A percentile compares a stretch with the other conserved stretches of the same genome.
Conservation (phyloP, 2,797 vertebrate genomes). For the Lagorchestes hirsutus region DNA sequence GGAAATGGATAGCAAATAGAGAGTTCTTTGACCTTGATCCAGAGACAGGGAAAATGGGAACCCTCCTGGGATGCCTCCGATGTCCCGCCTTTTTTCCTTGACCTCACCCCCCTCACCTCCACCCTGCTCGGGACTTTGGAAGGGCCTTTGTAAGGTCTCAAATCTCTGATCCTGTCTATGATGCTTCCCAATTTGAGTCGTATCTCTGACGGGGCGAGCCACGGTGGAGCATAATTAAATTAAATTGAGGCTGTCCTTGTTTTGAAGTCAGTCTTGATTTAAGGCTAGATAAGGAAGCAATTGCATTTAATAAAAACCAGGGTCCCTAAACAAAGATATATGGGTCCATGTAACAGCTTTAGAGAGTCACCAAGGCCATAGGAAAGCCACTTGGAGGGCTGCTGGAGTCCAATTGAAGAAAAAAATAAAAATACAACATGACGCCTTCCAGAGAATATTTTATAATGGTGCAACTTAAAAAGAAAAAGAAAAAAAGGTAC, state of each 20-base stretch:
- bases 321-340: constrained; percentile 75
- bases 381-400: constrained; percentile 52
- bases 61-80: not conserved
- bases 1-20: not conserved
- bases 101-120: not conserved
- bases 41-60: not conserved
- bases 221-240: constrained; percentile 83
- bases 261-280: constrained; percentile 82
- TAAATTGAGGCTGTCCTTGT: constrained; percentile 82
- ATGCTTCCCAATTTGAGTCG: constrained; percentile 54
- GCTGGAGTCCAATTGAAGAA: constrained; percentile 54
- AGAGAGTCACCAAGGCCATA: constrained; percentile 12
- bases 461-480: constrained; percentile 33
- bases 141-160: constrained; percentile 51
- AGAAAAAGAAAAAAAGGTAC: not conserved
- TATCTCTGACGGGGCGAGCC: constrained; percentile 63
- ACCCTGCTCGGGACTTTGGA: not conserved
- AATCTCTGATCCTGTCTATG: not conserved
- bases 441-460: constrained; percentile 57
- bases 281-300: constrained; percentile 84
- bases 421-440: constrained; percentile 31
- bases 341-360: constrained; percentile 47
- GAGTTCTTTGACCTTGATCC: not conserved
- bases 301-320: constrained; percentile 82
- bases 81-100: not conserved